Evolutionary conservation across 2,888 invertebrate species (phyloP).

Genomic region (Erebia epiphron): DNA sequence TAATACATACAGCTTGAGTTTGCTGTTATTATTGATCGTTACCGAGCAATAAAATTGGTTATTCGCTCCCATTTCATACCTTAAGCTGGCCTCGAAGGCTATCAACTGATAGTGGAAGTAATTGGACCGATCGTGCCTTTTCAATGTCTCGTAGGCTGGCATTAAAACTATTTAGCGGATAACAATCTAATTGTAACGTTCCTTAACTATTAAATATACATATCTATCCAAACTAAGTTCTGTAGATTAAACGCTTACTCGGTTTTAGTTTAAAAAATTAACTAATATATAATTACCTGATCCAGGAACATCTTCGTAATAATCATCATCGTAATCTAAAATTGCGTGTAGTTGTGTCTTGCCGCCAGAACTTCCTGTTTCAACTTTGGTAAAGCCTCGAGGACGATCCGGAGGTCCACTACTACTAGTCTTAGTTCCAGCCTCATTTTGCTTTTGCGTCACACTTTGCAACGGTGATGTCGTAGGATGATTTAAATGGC

Average conservation of each 20-base stretch:
- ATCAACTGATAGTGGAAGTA: constrained; percentile 61
- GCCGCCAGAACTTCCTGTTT: constrained; percentile 78
- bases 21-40: constrained; percentile 30
- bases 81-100: constrained; percentile 47
- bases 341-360: constrained; percentile 88
- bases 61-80: constrained; percentile 38
- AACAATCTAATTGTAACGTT: constrained; percentile 45
- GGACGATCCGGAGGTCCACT: constrained; percentile 78
- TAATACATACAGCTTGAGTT: constrained; percentile 28
- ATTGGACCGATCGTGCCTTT: constrained; percentile 55
- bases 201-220: not conserved
- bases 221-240: not conserved
- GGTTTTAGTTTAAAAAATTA: not conserved
- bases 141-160: constrained; percentile 46
- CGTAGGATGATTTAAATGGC: constrained; percentile 64
- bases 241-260: not conserved
- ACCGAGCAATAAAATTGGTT: constrained; percentile 22
- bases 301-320: constrained; percentile 85
- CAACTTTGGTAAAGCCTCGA: constrained; percentile 86
- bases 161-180: constrained; percentile 48
- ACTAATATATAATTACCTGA: constrained; percentile 62
- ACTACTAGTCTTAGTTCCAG: constrained; percentile 79
- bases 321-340: constrained; percentile 86
- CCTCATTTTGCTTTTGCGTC: constrained; percentile 53
- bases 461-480: constrained; percentile 54